These are phyloP conservation scores for Sycobia sp. DNA, from an alignment of 1,140 invertebrate genomes.

Conservation along the genomic window DNA sequence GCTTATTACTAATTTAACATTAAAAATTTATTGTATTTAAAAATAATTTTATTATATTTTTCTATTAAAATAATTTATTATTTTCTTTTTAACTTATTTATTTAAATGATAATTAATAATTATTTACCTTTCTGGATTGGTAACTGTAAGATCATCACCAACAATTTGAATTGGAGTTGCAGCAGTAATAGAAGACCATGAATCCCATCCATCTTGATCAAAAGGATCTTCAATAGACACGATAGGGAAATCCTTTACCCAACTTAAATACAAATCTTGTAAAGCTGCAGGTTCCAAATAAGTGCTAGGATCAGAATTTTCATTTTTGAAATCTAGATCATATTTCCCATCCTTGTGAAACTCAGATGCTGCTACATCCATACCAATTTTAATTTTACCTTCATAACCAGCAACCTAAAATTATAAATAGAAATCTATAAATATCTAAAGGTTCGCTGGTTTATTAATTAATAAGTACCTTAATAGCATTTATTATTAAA, in stretches of 20 bases:
- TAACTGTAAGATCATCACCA: constrained; percentile 97
- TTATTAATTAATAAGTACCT: constrained; percentile 60
- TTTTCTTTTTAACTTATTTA: too few relatives aligned
- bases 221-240: constrained; percentile 99
- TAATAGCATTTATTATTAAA: constrained; percentile 90
- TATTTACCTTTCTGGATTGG: constrained; percentile 69
- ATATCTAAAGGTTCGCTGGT: not conserved
- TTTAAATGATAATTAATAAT: not conserved
- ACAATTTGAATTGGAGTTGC: constrained; percentile 88
- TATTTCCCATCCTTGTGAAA: constrained; percentile 88
- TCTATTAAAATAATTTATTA: too few relatives aligned
- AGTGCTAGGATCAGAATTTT: constrained; percentile 79
- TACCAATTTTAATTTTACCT: constrained; percentile 81
- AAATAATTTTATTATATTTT: too few relatives aligned
- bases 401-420: constrained; percentile 66
- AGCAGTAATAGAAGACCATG: constrained; percentile 84
- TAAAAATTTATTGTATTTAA: too few relatives aligned
- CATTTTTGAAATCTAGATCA: constrained; percentile 98
- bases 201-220: constrained; percentile 96
- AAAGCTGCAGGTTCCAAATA: constrained; percentile 83
- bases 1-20: too few relatives aligned
- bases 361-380: constrained; percentile 99
- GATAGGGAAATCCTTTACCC: constrained; percentile 93
- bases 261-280: constrained; percentile 86
- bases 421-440: not conserved